Percentiles rank a stretch among this genome's conserved stretches.
Conservation (phyloP, 1,140 invertebrate genomes). For the Sycobia sp. region DNA sequence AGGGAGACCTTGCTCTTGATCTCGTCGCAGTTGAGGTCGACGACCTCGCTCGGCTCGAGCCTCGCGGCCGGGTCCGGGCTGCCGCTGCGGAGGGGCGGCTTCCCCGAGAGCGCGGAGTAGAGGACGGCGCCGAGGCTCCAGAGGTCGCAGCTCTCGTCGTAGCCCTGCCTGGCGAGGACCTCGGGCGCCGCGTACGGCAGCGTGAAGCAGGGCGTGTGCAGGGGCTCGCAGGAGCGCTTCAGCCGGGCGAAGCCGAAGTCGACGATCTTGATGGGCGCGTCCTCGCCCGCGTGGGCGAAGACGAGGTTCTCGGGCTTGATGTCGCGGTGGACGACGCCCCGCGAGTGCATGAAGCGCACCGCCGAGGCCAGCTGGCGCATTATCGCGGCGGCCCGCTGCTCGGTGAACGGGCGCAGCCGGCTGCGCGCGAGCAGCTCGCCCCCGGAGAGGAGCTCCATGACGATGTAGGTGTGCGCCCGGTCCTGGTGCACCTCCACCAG, state of each 20-base stretch:
- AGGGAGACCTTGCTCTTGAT: constrained; percentile 72
- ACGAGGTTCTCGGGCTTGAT: constrained; percentile 90
- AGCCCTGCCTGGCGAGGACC: constrained; percentile 73
- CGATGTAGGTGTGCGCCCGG: constrained; percentile 81
- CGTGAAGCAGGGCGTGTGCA: constrained; percentile 86
- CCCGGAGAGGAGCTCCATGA: constrained; percentile 84
- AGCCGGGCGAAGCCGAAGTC: constrained; percentile 90
- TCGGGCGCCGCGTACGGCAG: constrained; percentile 91
- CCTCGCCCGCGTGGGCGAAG: constrained; percentile 68
- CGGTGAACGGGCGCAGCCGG: constrained; percentile 68
- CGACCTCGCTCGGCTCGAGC: constrained; percentile 80
- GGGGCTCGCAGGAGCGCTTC: constrained; percentile 67
- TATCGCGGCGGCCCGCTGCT: constrained; percentile 71
- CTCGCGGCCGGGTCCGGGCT: constrained; percentile 78
- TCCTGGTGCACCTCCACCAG: constrained; percentile 83
- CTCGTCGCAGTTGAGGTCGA: constrained; percentile 71
- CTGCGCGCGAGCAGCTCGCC: constrained; percentile 78
- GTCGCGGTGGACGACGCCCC: constrained; percentile 85
- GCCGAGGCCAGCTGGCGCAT: constrained; percentile 81
- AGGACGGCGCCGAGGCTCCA: constrained; percentile 92
- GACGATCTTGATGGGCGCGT: constrained; percentile 79
- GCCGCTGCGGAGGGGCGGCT: constrained; percentile 77
- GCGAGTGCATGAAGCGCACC: constrained; percentile 80
- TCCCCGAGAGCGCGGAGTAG: constrained; percentile 87
- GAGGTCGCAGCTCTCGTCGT: constrained; percentile 88